Percentiles rank a stretch among this genome's conserved stretches.
phyloP scores from a whole-genome alignment of 2,888 invertebrate genomes.

The Eupithecia subumbrata region DNA sequence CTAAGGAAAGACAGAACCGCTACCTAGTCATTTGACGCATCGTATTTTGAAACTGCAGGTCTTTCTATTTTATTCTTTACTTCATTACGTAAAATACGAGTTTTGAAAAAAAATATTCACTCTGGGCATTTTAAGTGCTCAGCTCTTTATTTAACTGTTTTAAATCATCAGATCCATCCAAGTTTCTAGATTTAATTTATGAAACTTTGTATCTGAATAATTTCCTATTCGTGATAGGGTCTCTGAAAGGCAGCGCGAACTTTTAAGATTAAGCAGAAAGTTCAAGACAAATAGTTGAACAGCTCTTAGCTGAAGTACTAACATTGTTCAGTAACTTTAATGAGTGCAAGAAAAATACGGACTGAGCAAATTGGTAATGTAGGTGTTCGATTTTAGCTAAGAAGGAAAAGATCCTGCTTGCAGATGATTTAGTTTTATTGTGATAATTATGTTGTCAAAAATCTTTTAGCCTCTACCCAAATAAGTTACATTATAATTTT shows the following conservation, averaged over 20 bases:
- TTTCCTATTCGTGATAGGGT: background rate
- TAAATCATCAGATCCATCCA: background rate
- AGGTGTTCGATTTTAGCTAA: background rate
- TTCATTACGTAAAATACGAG: no score
- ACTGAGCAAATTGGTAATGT: background rate
- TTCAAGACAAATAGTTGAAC: constrained; percentile 30
- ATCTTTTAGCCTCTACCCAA: no score
- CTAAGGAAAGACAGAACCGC: background rate
- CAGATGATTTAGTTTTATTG: background rate
- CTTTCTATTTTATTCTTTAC: no score
- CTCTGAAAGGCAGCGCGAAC: background rate
- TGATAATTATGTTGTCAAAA: no score
- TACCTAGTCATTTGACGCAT: background rate
- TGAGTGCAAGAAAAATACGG: constrained; percentile 27
- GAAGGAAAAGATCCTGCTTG: background rate
- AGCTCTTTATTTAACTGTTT: background rate
- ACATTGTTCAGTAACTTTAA: constrained; percentile 29
- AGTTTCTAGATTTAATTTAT: background rate
- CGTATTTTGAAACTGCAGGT: no score
- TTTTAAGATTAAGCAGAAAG: constrained; percentile 20
- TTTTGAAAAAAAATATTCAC: no score
- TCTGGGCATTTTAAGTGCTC: no score
- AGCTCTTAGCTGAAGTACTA: constrained; percentile 20
- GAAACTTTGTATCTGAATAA: background rate
- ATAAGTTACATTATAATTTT: no score